A percentile compares a stretch with the other conserved stretches of the same genome.
These are phyloP conservation scores for Diplodus sargus DNA, from an alignment of 2,797 vertebrate species.

Conservation along the genomic window DNA sequence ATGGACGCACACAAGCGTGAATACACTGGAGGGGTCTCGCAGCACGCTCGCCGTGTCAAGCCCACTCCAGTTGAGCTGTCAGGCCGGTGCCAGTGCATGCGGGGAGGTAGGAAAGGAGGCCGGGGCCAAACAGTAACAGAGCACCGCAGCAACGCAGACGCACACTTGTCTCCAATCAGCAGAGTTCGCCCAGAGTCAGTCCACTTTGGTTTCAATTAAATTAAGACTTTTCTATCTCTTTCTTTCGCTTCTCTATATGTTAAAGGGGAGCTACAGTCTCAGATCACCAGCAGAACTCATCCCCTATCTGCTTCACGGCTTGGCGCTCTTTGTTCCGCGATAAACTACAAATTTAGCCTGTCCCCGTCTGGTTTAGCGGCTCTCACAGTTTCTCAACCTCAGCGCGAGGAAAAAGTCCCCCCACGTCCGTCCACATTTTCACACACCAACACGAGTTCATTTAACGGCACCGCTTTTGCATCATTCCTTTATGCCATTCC, in stretches of 20 bases:
- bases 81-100: slow-evolving; percentile 34
- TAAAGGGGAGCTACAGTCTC: slow-evolving; percentile 39
- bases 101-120: slow-evolving; percentile 17
- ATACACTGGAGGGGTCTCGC: slow-evolving; percentile 39
- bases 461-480: background rate
- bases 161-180: slow-evolving; percentile 29
- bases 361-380: slow-evolving; percentile 21
- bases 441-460: background rate
- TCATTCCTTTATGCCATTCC: background rate
- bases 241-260: background rate
- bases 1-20: slow-evolving; percentile 40
- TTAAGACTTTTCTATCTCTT: slow-evolving; percentile 25
- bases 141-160: background rate
- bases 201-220: slow-evolving; percentile 9
- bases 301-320: slow-evolving; percentile 33
- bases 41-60: slow-evolving; percentile 36
- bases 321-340: slow-evolving; percentile 37
- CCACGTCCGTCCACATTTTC: background rate
- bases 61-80: slow-evolving; percentile 63
- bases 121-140: slow-evolving; percentile 28
- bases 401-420: background rate
- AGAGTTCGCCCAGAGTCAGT: slow-evolving; percentile 6
- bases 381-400: background rate
- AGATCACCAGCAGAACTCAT: slow-evolving; percentile 54
- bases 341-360: slow-evolving; percentile 49